Evolutionary conservation across 1,140 invertebrate species (phyloP), one percentile per base, ranked within the genome.

Genomic region (Pseudomyrmex gracilis): DNA sequence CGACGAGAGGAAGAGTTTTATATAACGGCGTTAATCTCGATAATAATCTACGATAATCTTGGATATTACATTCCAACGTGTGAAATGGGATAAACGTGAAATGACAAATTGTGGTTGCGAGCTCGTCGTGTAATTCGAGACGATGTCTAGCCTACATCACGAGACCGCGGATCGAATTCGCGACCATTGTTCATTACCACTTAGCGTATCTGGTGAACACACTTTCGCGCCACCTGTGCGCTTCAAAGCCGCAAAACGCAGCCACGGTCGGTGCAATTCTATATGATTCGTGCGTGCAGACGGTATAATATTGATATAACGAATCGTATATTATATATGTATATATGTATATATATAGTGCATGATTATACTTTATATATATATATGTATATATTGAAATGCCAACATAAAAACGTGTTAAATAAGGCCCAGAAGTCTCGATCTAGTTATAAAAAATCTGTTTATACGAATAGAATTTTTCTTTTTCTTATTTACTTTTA

Each of bases 131-230:
- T 57, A 73, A 73, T 73, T 73, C 68, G 53, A 73, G 53, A 73
- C 34, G 53, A 73, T 45, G n/a, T 58, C 53, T 57, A 73, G 53
- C 68, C 51, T 73, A 70, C 49, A 70, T 70, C 53, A 34, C n/a
- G 68, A 73, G 68, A 73, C 53, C n/a, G 68, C 24, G 34, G 53
- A 73, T 73, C 68, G 51, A 71, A 73, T 73, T 73, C 53, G 34
- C 53, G 68, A 57, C 1, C 68, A 71, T 71, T 73, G 53, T 71
- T 51, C 53, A 57, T 55, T 55, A 55, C 24, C 51, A 49, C 34
- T 73, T 57, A 73, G 34, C 68, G 53, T 73, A 43, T 73, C 68
- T 73, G 68, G 51, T 13, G 22, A 71, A 34, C 22, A 55, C 51
- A 43, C 68, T 71, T 71, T 55, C 20, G 15, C 53, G 66, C 20